Base-by-base conservation (phyloP, 2,888 invertebrate genomes). In the Chloroclystis v-ata region DNA sequence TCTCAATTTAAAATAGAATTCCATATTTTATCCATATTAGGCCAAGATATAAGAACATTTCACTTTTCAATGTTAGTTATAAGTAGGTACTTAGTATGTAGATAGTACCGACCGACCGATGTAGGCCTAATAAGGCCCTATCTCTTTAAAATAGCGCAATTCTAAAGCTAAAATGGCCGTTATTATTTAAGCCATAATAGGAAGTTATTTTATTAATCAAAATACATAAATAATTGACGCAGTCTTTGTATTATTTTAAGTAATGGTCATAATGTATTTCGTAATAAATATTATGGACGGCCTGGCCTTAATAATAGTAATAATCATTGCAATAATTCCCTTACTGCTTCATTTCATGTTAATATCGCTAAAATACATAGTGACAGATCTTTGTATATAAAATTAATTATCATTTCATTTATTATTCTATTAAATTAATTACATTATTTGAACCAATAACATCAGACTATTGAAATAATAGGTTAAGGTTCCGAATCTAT, bases 1-100 rank as follows among this genome's bases (percentile, higher is more conserved):
- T 78, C 70, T 80, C 76, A 76, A 75, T 78, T 77, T 82, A 84
- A 82, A 84, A 84, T 83, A 83, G 78, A 82, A 73, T 71, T 79
- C 82, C 78, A 77, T 56, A 63, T 70, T 76, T 61, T 75, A 64
- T 68, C 73, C 72, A 61, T 20, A 35, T 35, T 67, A 67, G 52
- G 64, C 61, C 57, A 63, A 55, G 63, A 60, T 69, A 65, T 74
- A 76, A 49, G 14, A 33, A 47, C 11, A 37, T n/a, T n/a, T n/a
- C n/a, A n/a, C n/a, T n/a, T n/a, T n/a, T n/a, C n/a, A n/a, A n/a
- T n/a, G n/a, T n/a, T n/a, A n/a, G n/a, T n/a, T n/a, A n/a, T n/a
- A n/a, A n/a, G n/a, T n/a, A n/a, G n/a, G n/a, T n/a, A n/a, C n/a
- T n/a, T n/a, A n/a, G n/a, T n/a, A n/a, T n/a, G n/a, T n/a, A n/a